Evolutionary conservation across 2,797 vertebrate genomes (phyloP), one percentile per base, ranked within the genome.

Genomic region (Danio kyathit): DNA sequence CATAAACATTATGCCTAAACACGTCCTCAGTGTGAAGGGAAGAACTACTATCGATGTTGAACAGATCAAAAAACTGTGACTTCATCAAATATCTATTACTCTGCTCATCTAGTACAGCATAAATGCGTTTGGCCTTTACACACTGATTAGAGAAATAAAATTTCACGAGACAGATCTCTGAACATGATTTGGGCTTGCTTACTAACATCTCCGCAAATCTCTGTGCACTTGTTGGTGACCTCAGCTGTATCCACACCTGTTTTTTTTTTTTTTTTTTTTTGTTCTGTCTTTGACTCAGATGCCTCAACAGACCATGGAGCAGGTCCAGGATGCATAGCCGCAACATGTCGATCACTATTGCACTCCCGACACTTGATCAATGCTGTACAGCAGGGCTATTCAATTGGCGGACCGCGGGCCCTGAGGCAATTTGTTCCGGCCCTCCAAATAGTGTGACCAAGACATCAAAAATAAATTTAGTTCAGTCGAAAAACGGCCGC

Each of bases 31-130:
- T 9, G 48, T 70, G 29, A 2, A 64, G 43, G 17, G 17, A 66
- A 46, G 44, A 21, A 46, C 64, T 19, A 4, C 64, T 19, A 9
- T 9, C 11, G 0, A 46, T 46, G 63, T 46, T n/a, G n/a, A 70
- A 52, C 17, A 40, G 7, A 29, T 52, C 10, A 38, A 51, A 69
- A 11, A 69, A 69, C 66, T 69, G 17, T 8, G 46, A 51, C 29
- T 52, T 71, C 9, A 8, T 69, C 19, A 69, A 29, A 13, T 65
- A 54, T 54, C 29, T 56, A 41, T 72, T 71, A 54, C 67, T n/a
- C n/a, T n/a, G n/a, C n/a, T n/a, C n/a, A n/a, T n/a, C n/a, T n/a
- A n/a, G n/a, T n/a, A n/a, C n/a, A n/a, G n/a, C n/a, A n/a, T n/a
- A n/a, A n/a, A n/a, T n/a, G n/a, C n/a, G n/a, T n/a, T n/a, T n/a